Evolutionary conservation across 1,140 invertebrate genomes (phyloP), one percentile per base, ranked within the genome.

Genomic region (Lasaia peninsularis): DNA sequence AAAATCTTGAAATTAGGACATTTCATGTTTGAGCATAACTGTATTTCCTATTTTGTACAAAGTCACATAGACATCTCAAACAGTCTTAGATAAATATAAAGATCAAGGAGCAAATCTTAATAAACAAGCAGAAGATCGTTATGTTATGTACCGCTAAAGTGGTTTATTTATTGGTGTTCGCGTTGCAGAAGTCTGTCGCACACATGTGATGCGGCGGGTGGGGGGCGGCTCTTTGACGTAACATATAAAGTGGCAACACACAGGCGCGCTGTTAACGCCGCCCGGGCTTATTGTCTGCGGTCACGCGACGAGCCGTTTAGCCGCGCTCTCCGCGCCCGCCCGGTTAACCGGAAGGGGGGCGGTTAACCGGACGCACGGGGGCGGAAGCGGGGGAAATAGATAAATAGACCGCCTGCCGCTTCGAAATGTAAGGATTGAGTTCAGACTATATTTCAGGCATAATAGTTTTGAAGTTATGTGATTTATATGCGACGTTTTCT

Each of bases 201-300:
- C 72, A 71, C 68, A 70, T 63, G 64, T 73, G 57, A 58, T 63
- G 56, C 48, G 68, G 57, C 57, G 56, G 54, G 67, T 59, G 55
- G 58, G 54, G 57, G 37, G 65, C 34, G 63, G 70, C 68, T 64
- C 62, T 73, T 71, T 78, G 85, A 90, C 90, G 90, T 90, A 89
- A 90, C 85, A 71, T 86, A 88, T 88, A 88, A 88, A 88, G 85
- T 83, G 85, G 85, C 76, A 86, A 86, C 85, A 88, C 82, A 86
- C 79, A 88, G 80, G 82, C 85, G 81, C 81, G 85, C 80, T 83
- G 80, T 83, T 88, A 86, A 86, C 85, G 82, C 81, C 74, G 77
- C 71, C 81, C 75, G 85, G 80, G 82, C 85, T 88, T 86, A 88
- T 88, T 88, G 85, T 86, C 85, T 88, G 85, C 85, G 85, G 85